Evolutionary conservation across 1,140 invertebrate species (phyloP).

Genomic region (Dryas iulia): DNA sequence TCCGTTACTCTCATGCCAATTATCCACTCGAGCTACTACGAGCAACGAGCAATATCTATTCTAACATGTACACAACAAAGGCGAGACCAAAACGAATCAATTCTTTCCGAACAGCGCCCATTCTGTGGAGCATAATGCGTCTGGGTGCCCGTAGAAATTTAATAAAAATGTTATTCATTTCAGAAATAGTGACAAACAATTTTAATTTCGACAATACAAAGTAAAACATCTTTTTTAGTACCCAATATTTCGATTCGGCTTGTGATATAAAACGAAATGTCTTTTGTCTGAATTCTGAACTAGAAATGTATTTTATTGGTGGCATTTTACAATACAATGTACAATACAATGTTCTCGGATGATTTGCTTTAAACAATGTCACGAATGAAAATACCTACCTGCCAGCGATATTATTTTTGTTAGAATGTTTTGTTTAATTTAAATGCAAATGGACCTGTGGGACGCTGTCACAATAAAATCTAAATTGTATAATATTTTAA

Average conservation of each 20-base stretch:
- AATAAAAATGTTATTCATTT: constrained; percentile 16
- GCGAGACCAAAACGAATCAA: background rate
- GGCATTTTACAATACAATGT: background rate
- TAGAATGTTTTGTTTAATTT: background rate
- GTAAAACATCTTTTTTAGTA: constrained; percentile 10
- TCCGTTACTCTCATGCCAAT: background rate
- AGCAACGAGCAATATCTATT: constrained; percentile 3
- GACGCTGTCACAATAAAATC: background rate
- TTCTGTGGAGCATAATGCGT: background rate
- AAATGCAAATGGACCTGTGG: background rate
- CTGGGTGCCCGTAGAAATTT: constrained; percentile 13
- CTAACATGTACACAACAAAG: background rate
- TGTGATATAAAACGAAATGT: constrained; percentile 15
- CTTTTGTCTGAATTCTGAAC: constrained; percentile 7
- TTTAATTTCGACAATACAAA: constrained; percentile 29
- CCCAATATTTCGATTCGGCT: constrained; percentile 9
- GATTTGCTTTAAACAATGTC: background rate
- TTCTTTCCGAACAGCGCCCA: background rate
- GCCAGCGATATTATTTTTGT: background rate
- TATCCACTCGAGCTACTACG: background rate
- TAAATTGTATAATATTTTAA: background rate
- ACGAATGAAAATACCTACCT: background rate
- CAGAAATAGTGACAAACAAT: constrained; percentile 16
- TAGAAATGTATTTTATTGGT: constrained; percentile 2
- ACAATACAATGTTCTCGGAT: background rate